Evolutionary conservation across 2,113 vertebrate species (phyloP), one percentile per base, ranked within the genome.

Genomic region (Spea bombifrons): DNA sequence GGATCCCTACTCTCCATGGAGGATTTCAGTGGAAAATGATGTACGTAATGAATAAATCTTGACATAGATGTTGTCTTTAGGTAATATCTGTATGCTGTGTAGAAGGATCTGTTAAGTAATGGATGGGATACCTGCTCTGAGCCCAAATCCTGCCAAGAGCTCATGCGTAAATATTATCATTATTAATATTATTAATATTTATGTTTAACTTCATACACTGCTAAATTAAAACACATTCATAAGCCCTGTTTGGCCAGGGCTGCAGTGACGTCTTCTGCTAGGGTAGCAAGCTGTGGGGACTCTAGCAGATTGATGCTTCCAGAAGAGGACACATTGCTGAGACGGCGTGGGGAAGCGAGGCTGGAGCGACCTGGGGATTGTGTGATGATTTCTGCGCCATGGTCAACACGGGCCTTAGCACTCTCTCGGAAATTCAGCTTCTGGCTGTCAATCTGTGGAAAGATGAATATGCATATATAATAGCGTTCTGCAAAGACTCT

Each of bases 241-340:
- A 99, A 95, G 89, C 96, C 97, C 94, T 99, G 98, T 87, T 98
- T 98, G 81, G 97, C 97, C 7, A 99, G 94, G 80, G 97, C 97
- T 5, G 96, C 97, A 0, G 96, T 98, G 88, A 99, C 97, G 53
- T 99, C 97, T 88, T 98, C 96, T 0, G 97, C 97, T 9, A 99
- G 90, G 64, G 97, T 99, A 7, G 96, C 94, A 70, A 98, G 92
- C 92, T 97, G 96, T 53, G 97, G 97, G 0, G 96, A 98, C 78
- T 99, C 98, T 8, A 94, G 91, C 86, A 98, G 89, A 91, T 99
- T 98, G 91, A 99, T 94, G 85, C 97, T 99, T 85, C 96, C 96
- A 3, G 97, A 97, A 70, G 98, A 98, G 0, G 96, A 99, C 81
- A 98, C 94, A 0, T 99, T 96, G 93, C 97, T 98, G 87, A 94